Evolutionary conservation across 2,797 vertebrate species (phyloP).

Genomic region (Craterocephalus amniculus): DNA sequence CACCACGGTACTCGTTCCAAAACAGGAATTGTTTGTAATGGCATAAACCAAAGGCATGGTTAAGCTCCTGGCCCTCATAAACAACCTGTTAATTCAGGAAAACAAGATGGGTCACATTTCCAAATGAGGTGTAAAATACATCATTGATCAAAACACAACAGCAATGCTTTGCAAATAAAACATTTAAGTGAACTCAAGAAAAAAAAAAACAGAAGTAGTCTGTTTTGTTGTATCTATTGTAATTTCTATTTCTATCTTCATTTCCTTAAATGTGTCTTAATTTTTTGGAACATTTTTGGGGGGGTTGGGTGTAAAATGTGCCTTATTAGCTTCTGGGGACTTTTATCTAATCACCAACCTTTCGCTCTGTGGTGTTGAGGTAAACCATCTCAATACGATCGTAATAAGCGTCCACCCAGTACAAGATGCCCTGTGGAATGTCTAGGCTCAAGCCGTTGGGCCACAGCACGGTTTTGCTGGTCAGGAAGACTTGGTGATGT

Average conservation of each 20-base stretch:
- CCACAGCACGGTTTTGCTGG: slow-evolving; percentile 96
- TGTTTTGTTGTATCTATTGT: not conserved
- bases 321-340: not conserved
- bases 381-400: slow-evolving; percentile 95
- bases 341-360: slow-evolving; percentile 74
- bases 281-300: too few species aligned
- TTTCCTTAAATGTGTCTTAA: not conserved
- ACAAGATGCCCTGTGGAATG: slow-evolving; percentile 90
- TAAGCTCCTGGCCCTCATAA: slow-evolving; percentile 94
- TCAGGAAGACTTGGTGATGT: slow-evolving; percentile 91
- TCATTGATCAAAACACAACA: not conserved
- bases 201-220: not conserved
- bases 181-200: not conserved
- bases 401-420: slow-evolving; percentile 98
- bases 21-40: slow-evolving; percentile 95
- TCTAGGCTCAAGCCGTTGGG: slow-evolving; percentile 96
- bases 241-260: not conserved
- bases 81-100: slow-evolving; percentile 84
- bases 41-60: slow-evolving; percentile 96
- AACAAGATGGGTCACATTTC: not conserved
- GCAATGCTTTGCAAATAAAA: not conserved
- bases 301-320: not conserved
- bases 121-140: not conserved
- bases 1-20: slow-evolving; percentile 97
- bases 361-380: slow-evolving; percentile 91